Conservation (phyloP, 2,113 vertebrate genomes). For the Nothobranchius kuhntae region DNA sequence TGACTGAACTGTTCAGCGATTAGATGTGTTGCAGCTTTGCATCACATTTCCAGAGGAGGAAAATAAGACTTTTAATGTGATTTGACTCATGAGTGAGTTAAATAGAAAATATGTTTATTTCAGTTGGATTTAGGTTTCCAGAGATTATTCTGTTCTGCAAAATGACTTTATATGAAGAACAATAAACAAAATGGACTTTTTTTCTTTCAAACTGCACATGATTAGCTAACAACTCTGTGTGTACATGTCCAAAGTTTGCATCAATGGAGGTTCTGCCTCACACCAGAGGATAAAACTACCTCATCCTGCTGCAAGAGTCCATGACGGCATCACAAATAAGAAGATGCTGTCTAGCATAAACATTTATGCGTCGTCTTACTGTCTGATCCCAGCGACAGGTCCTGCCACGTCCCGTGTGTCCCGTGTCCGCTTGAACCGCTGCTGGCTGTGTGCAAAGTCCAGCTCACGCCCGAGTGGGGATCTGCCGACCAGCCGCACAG, state of each 20-base stretch:
- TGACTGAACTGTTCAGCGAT: too few species aligned
- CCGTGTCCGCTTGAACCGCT: slow-evolving; percentile 68
- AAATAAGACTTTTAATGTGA: too few species aligned
- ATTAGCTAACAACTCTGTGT: neutral
- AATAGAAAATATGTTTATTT: neutral
- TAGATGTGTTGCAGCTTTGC: neutral
- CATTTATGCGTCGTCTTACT: slow-evolving; percentile 60
- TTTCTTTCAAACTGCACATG: too few species aligned
- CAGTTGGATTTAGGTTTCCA: too few species aligned
- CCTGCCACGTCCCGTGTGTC: slow-evolving; percentile 75
- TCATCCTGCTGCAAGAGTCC: neutral
- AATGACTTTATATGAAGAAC: too few species aligned
- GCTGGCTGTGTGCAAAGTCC: slow-evolving; percentile 82
- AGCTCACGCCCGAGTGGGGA: slow-evolving; percentile 84
- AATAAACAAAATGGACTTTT: too few species aligned
- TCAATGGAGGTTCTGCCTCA: neutral
- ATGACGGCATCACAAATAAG: neutral
- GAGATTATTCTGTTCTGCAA: too few species aligned
- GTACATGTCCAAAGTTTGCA: neutral
- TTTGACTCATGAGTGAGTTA: neutral
- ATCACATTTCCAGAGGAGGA: neutral
- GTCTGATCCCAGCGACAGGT: slow-evolving; percentile 72
- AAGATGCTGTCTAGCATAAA: neutral
- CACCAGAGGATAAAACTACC: neutral
- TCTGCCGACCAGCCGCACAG: slow-evolving; percentile 94